phyloP scores from a whole-genome alignment of 1,140 invertebrate species.

The Drosophila ironensis region DNA sequence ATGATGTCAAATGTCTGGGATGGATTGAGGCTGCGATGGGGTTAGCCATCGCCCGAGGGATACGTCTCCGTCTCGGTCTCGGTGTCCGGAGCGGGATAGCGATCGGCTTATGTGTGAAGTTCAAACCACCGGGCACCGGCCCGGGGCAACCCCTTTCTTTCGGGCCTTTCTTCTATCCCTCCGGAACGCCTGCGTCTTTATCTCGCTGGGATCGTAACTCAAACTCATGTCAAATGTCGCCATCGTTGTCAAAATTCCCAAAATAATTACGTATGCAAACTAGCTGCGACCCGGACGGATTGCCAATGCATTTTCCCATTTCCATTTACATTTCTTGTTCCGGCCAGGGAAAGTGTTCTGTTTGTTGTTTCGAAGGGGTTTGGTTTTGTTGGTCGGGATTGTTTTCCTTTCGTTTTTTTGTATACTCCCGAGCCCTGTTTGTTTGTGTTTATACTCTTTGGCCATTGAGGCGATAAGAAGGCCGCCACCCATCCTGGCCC shows the following conservation, averaged over 20 bases:
- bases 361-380: neutral
- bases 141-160: conserved; percentile 25
- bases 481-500: conserved; percentile 5
- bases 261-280: conserved; percentile 79
- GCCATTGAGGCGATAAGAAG: conserved; percentile 54
- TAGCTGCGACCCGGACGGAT: conserved; percentile 36
- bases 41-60: conserved; percentile 21
- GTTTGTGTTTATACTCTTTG: conserved; percentile 56
- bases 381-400: conserved; percentile 14
- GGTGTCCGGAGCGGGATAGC: neutral
- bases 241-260: conserved; percentile 74
- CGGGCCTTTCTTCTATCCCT: conserved; percentile 1
- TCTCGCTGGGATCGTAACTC: conserved; percentile 63
- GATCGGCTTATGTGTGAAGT: conserved; percentile 76
- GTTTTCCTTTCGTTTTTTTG: conserved; percentile 27
- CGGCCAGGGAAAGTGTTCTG: conserved; percentile 39
- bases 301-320: conserved; percentile 22
- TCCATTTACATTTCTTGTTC: conserved; percentile 12
- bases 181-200: conserved; percentile 10
- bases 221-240: conserved; percentile 78
- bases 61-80: neutral
- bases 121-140: conserved; percentile 65
- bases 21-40: neutral
- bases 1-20: conserved; percentile 64
- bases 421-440: conserved; percentile 58